Percentiles rank a stretch among this genome's conserved stretches.
These are phyloP conservation scores for Macrobrachium rosenbergii DNA, from an alignment of 1,140 invertebrate genomes.

Conservation along the genomic window DNA sequence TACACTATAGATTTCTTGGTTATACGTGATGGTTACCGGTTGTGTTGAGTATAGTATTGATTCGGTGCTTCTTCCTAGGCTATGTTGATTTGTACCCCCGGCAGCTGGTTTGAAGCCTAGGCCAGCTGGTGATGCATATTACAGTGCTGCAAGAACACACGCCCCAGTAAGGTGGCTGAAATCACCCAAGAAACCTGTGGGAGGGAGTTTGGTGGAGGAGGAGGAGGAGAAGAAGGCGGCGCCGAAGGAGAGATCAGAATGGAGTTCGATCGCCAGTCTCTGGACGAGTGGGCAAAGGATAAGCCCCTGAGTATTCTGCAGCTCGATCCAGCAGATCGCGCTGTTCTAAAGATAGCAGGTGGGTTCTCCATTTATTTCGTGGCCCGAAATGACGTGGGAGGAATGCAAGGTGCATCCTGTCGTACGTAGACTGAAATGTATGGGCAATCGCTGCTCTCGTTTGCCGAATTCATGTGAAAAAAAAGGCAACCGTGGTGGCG, in stretches of 20 bases:
- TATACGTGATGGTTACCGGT: constrained; percentile 45
- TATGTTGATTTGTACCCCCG: constrained; percentile 54
- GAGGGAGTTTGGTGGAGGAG: constrained; percentile 14
- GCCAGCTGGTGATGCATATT: constrained; percentile 52
- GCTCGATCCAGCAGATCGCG: constrained; percentile 92
- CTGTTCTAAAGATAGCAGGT: constrained; percentile 96
- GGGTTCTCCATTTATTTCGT: constrained; percentile 67
- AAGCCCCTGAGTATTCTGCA: constrained; percentile 96
- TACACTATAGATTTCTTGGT: constrained; percentile 22
- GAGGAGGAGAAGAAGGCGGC: too few relatives aligned
- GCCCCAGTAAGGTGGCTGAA: constrained; percentile 54
- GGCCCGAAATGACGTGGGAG: too few relatives aligned
- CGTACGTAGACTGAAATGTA: not conserved
- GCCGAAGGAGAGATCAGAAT: constrained; percentile 54
- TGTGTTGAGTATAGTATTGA: constrained; percentile 56
- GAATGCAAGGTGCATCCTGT: too few relatives aligned
- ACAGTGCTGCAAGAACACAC: constrained; percentile 40
- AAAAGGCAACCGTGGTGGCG: too few relatives aligned
- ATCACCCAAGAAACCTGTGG: constrained; percentile 42
- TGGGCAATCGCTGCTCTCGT: not conserved
- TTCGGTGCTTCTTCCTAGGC: constrained; percentile 46
- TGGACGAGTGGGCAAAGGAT: constrained; percentile 96
- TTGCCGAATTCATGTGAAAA: too few relatives aligned
- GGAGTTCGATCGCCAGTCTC: constrained; percentile 75
- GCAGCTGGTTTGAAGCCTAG: constrained; percentile 43